A percentile compares a stretch with the other conserved stretches of the same genome.
phyloP scores from a whole-genome alignment of 92 coral and sea anemone genomes.

The Porites cylindrica region DNA sequence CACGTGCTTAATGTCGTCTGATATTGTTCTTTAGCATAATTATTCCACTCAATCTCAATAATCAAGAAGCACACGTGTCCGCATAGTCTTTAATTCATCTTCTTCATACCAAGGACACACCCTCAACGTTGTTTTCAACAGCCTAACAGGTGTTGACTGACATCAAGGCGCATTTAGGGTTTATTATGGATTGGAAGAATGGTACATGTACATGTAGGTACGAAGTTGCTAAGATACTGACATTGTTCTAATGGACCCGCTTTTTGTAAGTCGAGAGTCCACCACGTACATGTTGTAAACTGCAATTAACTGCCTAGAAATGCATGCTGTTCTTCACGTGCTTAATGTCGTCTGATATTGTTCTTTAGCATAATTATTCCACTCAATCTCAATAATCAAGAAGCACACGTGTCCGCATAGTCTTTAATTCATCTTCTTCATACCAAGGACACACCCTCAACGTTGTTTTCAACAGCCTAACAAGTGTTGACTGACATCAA shows the following conservation, averaged over 20 bases:
- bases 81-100: background rate
- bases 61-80: background rate
- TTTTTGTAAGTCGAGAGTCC: background rate
- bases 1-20: background rate
- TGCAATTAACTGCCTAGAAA: slow-evolving; percentile 4
- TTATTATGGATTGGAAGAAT: background rate
- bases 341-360: background rate
- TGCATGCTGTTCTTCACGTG: background rate
- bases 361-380: background rate
- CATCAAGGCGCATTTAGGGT: background rate
- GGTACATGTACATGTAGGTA: background rate
- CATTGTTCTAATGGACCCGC: background rate
- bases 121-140: background rate
- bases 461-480: background rate
- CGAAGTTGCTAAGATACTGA: background rate
- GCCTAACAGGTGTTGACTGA: background rate
- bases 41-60: slow-evolving; percentile 1
- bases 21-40: background rate
- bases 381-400: background rate
- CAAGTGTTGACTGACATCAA: background rate
- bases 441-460: too few species aligned
- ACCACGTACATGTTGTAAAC: background rate
- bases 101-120: too few species aligned
- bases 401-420: background rate
- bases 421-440: background rate